These are phyloP conservation scores for Diorhabda elongata DNA, from an alignment of 1,140 invertebrate genomes.

Conservation along the genomic window DNA sequence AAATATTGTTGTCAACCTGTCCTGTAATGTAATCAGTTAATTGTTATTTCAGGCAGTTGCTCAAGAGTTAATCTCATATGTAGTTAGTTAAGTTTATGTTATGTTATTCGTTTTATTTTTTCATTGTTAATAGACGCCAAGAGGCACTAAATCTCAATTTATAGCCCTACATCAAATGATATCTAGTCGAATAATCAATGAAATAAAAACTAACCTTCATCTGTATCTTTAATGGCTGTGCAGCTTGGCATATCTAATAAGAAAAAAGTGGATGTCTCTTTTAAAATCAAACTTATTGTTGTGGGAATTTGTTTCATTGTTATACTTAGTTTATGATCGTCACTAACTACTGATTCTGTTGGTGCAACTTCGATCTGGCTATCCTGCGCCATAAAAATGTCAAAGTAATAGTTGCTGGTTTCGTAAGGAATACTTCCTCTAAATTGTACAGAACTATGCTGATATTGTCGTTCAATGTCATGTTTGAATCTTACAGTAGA, in stretches of 20 bases:
- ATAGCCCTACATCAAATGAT: no score
- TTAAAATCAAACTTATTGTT: slow-evolving; percentile 57
- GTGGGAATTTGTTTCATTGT: slow-evolving; percentile 40
- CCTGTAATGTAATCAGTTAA: no score
- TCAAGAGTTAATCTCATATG: no score
- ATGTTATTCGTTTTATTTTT: no score
- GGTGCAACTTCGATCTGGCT: background rate
- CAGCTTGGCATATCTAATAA: slow-evolving; percentile 61
- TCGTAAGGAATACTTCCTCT: background rate
- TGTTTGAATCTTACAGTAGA: slow-evolving; percentile 13
- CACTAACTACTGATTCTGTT: background rate
- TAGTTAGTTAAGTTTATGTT: no score
- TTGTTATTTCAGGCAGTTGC: no score
- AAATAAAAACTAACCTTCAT: slow-evolving; percentile 48
- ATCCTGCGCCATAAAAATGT: background rate
- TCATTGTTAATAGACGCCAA: no score
- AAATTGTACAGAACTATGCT: background rate
- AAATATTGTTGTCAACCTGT: no score
- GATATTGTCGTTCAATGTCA: slow-evolving; percentile 5
- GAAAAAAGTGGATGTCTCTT: slow-evolving; percentile 62
- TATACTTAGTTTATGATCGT: background rate
- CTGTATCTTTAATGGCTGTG: slow-evolving; percentile 56
- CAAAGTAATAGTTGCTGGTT: slow-evolving; percentile 5
- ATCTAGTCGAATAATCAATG: no score
- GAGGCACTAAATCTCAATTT: no score